Evolutionary conservation across 2,113 vertebrate species (phyloP).

Genomic region (Scophthalmus maximus): DNA sequence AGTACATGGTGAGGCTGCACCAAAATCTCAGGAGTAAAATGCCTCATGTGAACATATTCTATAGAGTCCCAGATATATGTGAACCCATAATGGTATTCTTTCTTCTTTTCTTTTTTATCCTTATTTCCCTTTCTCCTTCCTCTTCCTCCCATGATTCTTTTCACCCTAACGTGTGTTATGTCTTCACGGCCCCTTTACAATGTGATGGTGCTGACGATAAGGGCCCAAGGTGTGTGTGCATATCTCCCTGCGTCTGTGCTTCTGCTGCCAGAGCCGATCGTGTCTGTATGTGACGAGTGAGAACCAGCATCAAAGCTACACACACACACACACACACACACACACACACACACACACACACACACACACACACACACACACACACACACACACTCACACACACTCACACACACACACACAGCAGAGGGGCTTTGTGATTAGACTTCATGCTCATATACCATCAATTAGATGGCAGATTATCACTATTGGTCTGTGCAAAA

Average conservation of each 20-base stretch:
- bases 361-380: neutral
- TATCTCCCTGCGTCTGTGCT: slow-evolving; percentile 64
- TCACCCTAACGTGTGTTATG: slow-evolving; percentile 73
- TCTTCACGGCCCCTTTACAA: slow-evolving; percentile 61
- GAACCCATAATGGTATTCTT: slow-evolving; percentile 3
- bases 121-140: neutral
- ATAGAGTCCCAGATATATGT: neutral
- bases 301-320: slow-evolving; percentile 73
- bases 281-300: slow-evolving; percentile 76
- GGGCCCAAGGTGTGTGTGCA: slow-evolving; percentile 67
- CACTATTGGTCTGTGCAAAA: neutral
- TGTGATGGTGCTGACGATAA: slow-evolving; percentile 69
- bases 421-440: slow-evolving; percentile 21
- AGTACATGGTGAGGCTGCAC: neutral
- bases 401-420: slow-evolving; percentile 4
- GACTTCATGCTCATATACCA: neutral
- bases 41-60: neutral
- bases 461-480: neutral
- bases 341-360: slow-evolving; percentile 23
- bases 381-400: slow-evolving; percentile 8
- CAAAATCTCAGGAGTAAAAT: neutral
- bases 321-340: slow-evolving; percentile 20
- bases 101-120: too few species aligned
- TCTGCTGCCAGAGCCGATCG: slow-evolving; percentile 64
- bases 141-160: slow-evolving; percentile 28